Conservation (phyloP, 1,140 invertebrate species). For the Probaryconus sp. region DNA sequence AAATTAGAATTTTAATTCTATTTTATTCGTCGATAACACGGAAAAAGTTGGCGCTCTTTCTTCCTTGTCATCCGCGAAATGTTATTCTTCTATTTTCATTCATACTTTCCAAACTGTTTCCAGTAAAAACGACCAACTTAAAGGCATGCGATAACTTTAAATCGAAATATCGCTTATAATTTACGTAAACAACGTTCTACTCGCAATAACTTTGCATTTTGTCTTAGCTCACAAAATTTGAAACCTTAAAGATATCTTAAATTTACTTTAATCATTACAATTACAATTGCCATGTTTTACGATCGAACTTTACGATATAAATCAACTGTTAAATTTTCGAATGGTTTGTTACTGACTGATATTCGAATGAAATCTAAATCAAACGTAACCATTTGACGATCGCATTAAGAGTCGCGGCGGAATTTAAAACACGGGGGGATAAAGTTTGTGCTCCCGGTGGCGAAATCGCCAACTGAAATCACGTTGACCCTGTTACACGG, state of each 20-base stretch:
- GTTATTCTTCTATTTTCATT: conserved; percentile 38
- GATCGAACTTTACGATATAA: too few species aligned
- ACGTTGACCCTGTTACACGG: conserved; percentile 59
- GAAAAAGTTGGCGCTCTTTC: conserved; percentile 51
- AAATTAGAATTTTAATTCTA: conserved; percentile 61
- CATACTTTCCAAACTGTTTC: conserved; percentile 26
- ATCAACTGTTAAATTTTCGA: too few species aligned
- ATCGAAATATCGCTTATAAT: conserved; percentile 28
- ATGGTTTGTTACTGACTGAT: too few species aligned
- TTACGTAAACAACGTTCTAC: too few species aligned
- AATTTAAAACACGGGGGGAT: conserved; percentile 39
- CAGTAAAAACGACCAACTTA: conserved; percentile 36
- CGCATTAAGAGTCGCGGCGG: conserved; percentile 27
- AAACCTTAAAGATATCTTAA: too few species aligned
- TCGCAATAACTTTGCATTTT: too few species aligned
- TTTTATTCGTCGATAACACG: conserved; percentile 57
- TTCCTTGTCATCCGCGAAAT: conserved; percentile 28
- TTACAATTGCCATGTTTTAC: too few species aligned
- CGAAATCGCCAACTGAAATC: conserved; percentile 55
- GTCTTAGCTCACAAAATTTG: too few species aligned
- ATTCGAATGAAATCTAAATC: too few species aligned
- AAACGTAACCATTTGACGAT: conserved; percentile 17
- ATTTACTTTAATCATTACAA: too few species aligned
- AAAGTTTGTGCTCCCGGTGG: conserved; percentile 51
- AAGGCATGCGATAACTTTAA: conserved; percentile 34